Evolutionary conservation across 1,140 invertebrate genomes (phyloP), one percentile per base, ranked within the genome.

Genomic region (Drosophila auraria): DNA sequence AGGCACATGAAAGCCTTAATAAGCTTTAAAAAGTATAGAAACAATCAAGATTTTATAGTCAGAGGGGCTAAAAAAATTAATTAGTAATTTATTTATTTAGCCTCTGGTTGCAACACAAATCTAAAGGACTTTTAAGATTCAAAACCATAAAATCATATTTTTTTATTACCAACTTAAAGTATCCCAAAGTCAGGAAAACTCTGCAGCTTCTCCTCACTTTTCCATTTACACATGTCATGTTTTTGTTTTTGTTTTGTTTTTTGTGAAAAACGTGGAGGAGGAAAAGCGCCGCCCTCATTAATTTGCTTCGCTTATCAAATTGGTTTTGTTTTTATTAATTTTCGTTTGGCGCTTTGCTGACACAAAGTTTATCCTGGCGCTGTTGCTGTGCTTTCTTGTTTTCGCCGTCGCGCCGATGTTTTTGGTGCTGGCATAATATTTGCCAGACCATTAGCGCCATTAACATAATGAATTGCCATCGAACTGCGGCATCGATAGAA

Each of bases 401-500:
- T 27, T 27, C 61, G 45, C 20, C 51, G 1, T 2, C 9, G 36
- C 51, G 42, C 25, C 53, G 33, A 14, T 72, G 70, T 56, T 84
- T 47, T 74, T 86, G 40, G 70, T 82, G 61, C 51, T 36, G 65
- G 54, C 78, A 49, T 71, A 89, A 82, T 89, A 80, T 89, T 89
- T 89, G 83, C 86, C 87, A 90, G 82, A 53, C 86, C 86, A 89
- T 89, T 89, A 89, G 76, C 82, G 78, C 86, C 71, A 89, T 89
- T 89, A 89, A 90, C 83, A 89, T 89, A 90, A 89, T 89, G 87
- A 86, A 89, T 89, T 90, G 82, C 86, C 68, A 90, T 89, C 74
- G 86, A 82, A 90, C 66, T 69, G 77, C 69, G 73, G 74, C 47
- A 60, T 42, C 45, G 51, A 45, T 53, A 60, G 38, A 42, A 73